These are phyloP conservation scores for Magallana ariakensis DNA, from an alignment of 1,140 invertebrate species.

Conservation along the genomic window DNA sequence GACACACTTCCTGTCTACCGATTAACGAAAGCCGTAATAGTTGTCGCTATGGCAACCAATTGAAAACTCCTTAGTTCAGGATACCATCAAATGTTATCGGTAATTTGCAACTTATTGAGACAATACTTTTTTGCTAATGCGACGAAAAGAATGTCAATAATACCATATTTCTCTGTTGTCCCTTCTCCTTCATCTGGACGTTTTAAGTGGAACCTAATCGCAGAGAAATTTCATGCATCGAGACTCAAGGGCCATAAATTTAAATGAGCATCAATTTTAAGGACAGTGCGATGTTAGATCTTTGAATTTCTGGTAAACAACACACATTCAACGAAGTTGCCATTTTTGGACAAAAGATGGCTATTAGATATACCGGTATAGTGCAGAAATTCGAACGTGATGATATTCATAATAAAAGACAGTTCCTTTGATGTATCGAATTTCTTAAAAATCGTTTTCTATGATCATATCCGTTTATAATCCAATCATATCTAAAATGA, in stretches of 20 bases:
- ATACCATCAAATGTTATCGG: slow-evolving; percentile 36
- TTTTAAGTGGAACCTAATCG: slow-evolving; percentile 7
- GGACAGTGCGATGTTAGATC: neutral
- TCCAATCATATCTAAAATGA: too few relatives aligned
- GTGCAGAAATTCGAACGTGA: too few relatives aligned
- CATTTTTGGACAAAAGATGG: neutral
- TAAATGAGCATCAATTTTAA: neutral
- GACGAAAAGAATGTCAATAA: slow-evolving; percentile 41
- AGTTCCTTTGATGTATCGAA: too few relatives aligned
- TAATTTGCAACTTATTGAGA: slow-evolving; percentile 32
- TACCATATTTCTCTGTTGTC: slow-evolving; percentile 17
- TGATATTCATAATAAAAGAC: too few relatives aligned
- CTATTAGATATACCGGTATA: too few relatives aligned
- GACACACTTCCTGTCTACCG: slow-evolving; percentile 32
- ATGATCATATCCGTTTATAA: too few relatives aligned
- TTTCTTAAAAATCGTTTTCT: too few relatives aligned
- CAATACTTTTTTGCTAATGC: slow-evolving; percentile 34
- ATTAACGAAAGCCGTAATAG: slow-evolving; percentile 6
- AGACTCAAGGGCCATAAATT: neutral
- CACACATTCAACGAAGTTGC: neutral
- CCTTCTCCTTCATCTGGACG: neutral
- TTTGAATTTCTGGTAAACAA: neutral
- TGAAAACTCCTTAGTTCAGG: slow-evolving; percentile 17
- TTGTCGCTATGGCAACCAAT: slow-evolving; percentile 25
- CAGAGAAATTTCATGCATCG: neutral